Conservation (phyloP, 2,113 vertebrate genomes). For the Triplophysa siluroides region DNA sequence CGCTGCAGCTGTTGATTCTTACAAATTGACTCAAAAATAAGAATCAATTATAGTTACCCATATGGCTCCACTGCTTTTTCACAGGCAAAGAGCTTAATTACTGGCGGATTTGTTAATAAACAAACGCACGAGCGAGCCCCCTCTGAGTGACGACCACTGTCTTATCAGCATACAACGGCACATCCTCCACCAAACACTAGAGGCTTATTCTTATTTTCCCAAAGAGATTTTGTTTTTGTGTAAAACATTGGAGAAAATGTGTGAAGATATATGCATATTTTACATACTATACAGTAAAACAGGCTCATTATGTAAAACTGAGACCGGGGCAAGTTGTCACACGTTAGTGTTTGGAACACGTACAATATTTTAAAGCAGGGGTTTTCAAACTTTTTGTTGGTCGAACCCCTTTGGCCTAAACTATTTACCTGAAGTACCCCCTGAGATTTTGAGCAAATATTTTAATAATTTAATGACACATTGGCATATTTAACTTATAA, state of each 20-base stretch:
- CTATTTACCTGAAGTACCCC: too few species aligned
- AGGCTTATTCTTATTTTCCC: background rate
- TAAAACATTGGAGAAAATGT: background rate
- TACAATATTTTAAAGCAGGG: too few species aligned
- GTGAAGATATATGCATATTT: too few species aligned
- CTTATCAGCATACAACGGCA: slow-evolving; percentile 43
- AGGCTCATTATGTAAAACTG: too few species aligned
- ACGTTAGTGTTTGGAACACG: too few species aligned
- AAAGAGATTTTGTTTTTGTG: background rate
- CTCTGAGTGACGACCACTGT: slow-evolving; percentile 43
- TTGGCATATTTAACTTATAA: too few species aligned
- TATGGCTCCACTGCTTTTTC: slow-evolving; percentile 11
- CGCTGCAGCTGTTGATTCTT: slow-evolving; percentile 31
- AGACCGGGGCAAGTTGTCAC: too few species aligned
- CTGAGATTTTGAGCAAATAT: too few species aligned
- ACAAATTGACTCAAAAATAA: slow-evolving; percentile 31
- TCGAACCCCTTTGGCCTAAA: too few species aligned
- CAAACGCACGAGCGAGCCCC: slow-evolving; percentile 19
- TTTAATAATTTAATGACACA: too few species aligned
- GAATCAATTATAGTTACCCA: slow-evolving; percentile 18
- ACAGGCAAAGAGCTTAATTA: slow-evolving; percentile 31
- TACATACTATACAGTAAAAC: too few species aligned
- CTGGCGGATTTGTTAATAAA: slow-evolving; percentile 46
- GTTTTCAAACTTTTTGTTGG: too few species aligned
- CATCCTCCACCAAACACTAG: slow-evolving; percentile 26